Conservation (phyloP, 2,113 vertebrate genomes). For the Atherinomorus stipes region DNA sequence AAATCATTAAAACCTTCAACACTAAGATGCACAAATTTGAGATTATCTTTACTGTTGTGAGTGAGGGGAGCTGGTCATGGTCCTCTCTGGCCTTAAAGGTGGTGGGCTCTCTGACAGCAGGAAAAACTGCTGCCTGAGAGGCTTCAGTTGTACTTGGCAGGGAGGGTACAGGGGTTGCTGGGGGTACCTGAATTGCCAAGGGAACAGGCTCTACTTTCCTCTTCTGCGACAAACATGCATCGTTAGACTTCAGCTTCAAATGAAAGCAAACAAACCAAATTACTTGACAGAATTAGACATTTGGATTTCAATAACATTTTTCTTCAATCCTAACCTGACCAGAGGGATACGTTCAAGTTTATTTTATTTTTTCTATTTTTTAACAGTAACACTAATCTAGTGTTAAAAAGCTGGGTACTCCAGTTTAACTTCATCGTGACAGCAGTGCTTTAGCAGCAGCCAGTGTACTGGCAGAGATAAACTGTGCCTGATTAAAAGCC, state of each 20-base stretch:
- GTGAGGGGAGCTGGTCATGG: constrained; percentile 77
- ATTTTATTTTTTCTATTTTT: too few relatives aligned
- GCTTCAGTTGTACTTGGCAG: constrained; percentile 85
- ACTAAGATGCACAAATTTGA: not conserved
- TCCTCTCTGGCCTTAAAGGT: constrained; percentile 84
- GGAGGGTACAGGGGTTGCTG: constrained; percentile 85
- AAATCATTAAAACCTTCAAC: not conserved
- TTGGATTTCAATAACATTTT: not conserved
- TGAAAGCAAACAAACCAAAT: not conserved
- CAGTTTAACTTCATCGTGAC: not conserved
- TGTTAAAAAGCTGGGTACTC: constrained; percentile 7
- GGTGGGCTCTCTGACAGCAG: constrained; percentile 79
- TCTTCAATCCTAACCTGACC: constrained; percentile 12
- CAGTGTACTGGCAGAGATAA: constrained; percentile 9
- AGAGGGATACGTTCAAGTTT: constrained; percentile 1
- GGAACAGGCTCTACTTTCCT: constrained; percentile 90
- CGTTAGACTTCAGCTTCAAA: constrained; percentile 32
- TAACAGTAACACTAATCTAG: not conserved
- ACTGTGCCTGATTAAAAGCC: constrained; percentile 31
- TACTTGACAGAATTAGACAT: not conserved
- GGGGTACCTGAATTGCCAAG: constrained; percentile 80
- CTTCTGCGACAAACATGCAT: constrained; percentile 83
- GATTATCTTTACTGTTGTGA: constrained; percentile 75
- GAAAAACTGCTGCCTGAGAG: constrained; percentile 87
- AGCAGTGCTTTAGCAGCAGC: constrained; percentile 1